These are phyloP conservation scores for Gasteruption jaculator DNA, from an alignment of 2,888 invertebrate species.

Conservation along the genomic window DNA sequence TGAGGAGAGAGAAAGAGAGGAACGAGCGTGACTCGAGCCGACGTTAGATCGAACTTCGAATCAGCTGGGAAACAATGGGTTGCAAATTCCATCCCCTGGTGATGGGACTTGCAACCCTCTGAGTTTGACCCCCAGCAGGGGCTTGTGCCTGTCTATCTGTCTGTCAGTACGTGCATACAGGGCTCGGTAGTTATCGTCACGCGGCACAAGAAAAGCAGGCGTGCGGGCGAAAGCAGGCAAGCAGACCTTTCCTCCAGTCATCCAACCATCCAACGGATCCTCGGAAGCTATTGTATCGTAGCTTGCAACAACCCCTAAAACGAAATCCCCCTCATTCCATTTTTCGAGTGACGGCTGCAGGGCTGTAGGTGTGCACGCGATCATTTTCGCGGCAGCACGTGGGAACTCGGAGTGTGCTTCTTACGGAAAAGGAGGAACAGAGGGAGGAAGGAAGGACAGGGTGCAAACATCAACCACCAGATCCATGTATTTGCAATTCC, in stretches of 20 bases:
- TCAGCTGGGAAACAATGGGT: no score
- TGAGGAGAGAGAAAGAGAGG: neutral
- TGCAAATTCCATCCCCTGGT: no score
- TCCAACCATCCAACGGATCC: conserved; percentile 23
- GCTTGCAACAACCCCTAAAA: neutral
- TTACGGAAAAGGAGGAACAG: conserved; percentile 22
- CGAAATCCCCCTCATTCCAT: conserved; percentile 40
- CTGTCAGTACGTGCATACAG: conserved; percentile 32
- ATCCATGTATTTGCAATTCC: no score
- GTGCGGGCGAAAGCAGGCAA: no score
- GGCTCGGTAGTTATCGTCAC: conserved; percentile 49
- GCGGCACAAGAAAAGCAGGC: conserved; percentile 37
- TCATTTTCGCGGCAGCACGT: conserved; percentile 38
- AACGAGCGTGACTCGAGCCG: neutral
- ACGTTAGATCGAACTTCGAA: no score
- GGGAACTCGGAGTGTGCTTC: conserved; percentile 45
- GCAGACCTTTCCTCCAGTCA: no score
- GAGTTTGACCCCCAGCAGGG: no score
- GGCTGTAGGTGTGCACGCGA: conserved; percentile 46
- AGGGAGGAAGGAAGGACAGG: conserved; percentile 13
- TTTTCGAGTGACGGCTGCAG: conserved; percentile 39
- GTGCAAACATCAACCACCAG: conserved; percentile 9
- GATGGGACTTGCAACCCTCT: no score
- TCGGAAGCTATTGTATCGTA: conserved; percentile 1
- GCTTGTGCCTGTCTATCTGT: conserved; percentile 25